Base-by-base conservation (phyloP, 2,797 vertebrate species). In the Tolypeutes matacus region DNA sequence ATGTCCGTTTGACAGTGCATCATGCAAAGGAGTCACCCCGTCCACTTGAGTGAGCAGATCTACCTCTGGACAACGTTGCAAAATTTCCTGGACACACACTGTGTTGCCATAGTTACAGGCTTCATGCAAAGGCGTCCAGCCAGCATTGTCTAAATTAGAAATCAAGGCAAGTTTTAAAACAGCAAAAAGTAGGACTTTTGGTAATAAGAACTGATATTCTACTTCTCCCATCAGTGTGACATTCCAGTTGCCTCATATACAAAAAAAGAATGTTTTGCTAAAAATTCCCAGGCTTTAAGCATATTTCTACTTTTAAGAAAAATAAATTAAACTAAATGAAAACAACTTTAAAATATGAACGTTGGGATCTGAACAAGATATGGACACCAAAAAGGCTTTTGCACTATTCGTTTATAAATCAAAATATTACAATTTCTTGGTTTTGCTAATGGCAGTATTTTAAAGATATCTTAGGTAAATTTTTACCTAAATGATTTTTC, bases 91-190 rank as follows among this genome's bases (percentile, higher is more conserved):
- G 98, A 99, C 99, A 97, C 99, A 99, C 69, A 98, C 98, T 73
- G 98, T 98, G 98, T 99, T 99, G 97, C 99, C 99, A 97, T 99
- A 99, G 98, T 99, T 99, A 98, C 99, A 99, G 36, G 99, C 99
- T 98, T 99, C 99, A 97, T 99, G 99, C 97, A 99, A 98, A 94
- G 99, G 99, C 13, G 99, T 99, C 99, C 99, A 99, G 98, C 99
- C 99, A 97, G 98, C 99, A 96, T 99, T 98, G 98, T 99, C 99
- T 99, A 97, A 98, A 98, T 98, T 96, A 98, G 97, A 97, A 98
- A 98, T 98, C 98, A 98, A 98, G 97, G 97, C 96, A 98, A 98
- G 98, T 98, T 98, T 98, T 97, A 98, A 98, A 98, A 98, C 76
- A 96, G 97, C 95, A 97, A 93, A 93, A 97, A 98, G 96, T 96